A percentile compares a stretch with the other conserved stretches of the same genome.
Conservation (phyloP, 2,888 invertebrate species). For the Perizoma affinitatum region DNA sequence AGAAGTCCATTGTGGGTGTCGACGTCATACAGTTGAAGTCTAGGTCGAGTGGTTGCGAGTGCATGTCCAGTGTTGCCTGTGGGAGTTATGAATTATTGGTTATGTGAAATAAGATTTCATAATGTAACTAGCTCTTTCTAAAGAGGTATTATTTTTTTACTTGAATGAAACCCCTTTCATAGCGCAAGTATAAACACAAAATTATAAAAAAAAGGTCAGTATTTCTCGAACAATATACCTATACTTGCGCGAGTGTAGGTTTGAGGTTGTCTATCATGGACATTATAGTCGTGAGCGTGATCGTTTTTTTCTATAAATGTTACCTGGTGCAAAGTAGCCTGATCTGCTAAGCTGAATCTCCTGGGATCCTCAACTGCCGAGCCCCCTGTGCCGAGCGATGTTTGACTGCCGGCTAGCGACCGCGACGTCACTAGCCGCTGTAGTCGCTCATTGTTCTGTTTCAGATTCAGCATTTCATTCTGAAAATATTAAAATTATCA, state of each 20-base stretch:
- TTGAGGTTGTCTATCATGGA: no score
- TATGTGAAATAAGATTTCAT: no score
- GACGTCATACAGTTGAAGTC: constrained; percentile 80
- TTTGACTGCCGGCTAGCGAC: constrained; percentile 86
- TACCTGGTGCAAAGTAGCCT: constrained; percentile 78
- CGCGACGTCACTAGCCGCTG: constrained; percentile 92
- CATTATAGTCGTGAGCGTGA: no score
- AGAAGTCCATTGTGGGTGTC: constrained; percentile 74
- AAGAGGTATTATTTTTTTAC: no score
- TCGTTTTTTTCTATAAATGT: neutral
- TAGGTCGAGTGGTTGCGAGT: constrained; percentile 75
- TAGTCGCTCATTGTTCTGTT: constrained; percentile 97
- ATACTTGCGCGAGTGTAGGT: no score
- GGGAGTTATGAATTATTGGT: constrained; percentile 16
- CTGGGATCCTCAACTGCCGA: constrained; percentile 82
- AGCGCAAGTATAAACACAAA: no score
- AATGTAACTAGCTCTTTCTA: no score
- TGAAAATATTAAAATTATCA: constrained; percentile 61
- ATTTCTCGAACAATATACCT: no score
- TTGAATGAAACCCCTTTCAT: no score
- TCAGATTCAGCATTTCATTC: constrained; percentile 98
- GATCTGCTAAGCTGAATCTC: constrained; percentile 85
- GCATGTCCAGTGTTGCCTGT: constrained; percentile 73
- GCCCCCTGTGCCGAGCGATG: constrained; percentile 81
- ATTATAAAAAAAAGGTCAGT: no score